Conservation (phyloP, 1,140 invertebrate genomes). For the Wasmannia auropunctata region DNA sequence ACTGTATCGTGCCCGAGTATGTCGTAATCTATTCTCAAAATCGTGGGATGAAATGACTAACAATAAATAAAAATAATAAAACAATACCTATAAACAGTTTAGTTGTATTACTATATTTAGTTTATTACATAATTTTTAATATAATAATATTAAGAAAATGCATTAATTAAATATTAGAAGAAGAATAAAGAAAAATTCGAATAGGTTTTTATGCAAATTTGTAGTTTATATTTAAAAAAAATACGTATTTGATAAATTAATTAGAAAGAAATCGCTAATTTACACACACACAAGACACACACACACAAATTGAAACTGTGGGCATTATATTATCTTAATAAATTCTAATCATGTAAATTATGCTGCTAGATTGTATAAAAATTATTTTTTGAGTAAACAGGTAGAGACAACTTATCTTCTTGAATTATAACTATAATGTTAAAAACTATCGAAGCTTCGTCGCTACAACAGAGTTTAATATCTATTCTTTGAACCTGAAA, state of each 20-base stretch:
- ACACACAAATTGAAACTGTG: background rate
- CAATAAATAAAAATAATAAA: slow-evolving; percentile 8
- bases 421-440: background rate
- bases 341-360: background rate
- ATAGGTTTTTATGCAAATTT: background rate
- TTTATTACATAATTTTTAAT: background rate
- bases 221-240: background rate
- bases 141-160: background rate
- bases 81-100: background rate
- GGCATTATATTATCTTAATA: background rate
- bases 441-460: background rate
- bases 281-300: too few species aligned
- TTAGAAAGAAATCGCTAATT: background rate
- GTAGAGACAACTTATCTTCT: background rate
- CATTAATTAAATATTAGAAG: background rate
- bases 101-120: background rate
- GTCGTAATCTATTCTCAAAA: background rate
- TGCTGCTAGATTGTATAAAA: background rate
- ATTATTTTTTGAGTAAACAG: background rate
- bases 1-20: background rate
- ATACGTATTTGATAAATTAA: background rate
- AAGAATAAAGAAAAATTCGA: background rate
- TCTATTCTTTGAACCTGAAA: slow-evolving; percentile 3
- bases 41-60: background rate
- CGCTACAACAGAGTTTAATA: background rate